Evolutionary conservation across 2,888 invertebrate genomes (phyloP).

Genomic region (Eulithis testata): DNA sequence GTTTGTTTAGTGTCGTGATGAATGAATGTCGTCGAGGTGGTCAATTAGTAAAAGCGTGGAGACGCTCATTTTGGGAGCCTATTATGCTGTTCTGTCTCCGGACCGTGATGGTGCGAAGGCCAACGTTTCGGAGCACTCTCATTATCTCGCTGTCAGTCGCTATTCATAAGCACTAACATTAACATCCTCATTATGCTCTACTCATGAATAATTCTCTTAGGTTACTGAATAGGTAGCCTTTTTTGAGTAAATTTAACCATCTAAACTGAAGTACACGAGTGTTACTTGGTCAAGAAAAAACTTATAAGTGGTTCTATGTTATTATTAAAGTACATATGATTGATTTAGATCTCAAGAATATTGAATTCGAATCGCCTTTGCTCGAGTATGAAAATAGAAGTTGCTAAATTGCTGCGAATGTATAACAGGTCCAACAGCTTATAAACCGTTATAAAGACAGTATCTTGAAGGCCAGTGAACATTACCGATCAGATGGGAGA

Average conservation of each 20-base stretch:
- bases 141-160: slow-evolving; percentile 65
- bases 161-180: slow-evolving; percentile 65
- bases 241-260: slow-evolving; percentile 31
- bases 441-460: slow-evolving; percentile 44
- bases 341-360: no score
- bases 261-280: slow-evolving; percentile 36
- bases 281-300: slow-evolving; percentile 18
- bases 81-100: slow-evolving; percentile 55
- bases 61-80: slow-evolving; percentile 73
- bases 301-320: not conserved
- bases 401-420: no score
- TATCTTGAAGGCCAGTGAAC: slow-evolving; percentile 48
- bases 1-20: slow-evolving; percentile 67
- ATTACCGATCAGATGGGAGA: slow-evolving; percentile 53
- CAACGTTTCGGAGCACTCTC: slow-evolving; percentile 58
- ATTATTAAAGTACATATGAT: no score
- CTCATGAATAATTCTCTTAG: slow-evolving; percentile 74
- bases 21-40: slow-evolving; percentile 74
- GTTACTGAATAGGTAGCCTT: slow-evolving; percentile 48
- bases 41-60: slow-evolving; percentile 81
- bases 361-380: no score
- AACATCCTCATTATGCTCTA: slow-evolving; percentile 72
- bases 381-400: no score
- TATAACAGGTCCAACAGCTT: not conserved
- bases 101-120: slow-evolving; percentile 74